phyloP scores from a whole-genome alignment of 2,113 vertebrate species.

The Gallinago jamesoni region DNA sequence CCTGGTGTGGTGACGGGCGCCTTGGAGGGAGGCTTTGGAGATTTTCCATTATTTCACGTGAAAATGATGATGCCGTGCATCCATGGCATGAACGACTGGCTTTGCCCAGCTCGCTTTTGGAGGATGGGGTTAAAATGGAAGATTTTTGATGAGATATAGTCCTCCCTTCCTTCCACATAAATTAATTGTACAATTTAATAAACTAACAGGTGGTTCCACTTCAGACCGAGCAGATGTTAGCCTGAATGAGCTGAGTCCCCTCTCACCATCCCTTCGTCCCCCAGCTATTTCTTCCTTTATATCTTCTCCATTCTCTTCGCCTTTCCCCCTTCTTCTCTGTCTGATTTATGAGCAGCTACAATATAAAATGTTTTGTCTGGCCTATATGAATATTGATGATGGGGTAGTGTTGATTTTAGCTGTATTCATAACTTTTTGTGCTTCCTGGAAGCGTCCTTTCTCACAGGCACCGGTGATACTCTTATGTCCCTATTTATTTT shows the following conservation, averaged over 20 bases:
- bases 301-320: conserved; percentile 47
- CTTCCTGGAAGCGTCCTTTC: conserved; percentile 45
- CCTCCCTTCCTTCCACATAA: conserved; percentile 70
- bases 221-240: conserved; percentile 76
- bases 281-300: conserved; percentile 64
- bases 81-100: background rate
- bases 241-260: conserved; percentile 66
- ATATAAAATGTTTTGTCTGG: conserved; percentile 63
- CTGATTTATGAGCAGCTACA: conserved; percentile 76
- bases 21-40: background rate
- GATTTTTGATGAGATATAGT: conserved; percentile 46
- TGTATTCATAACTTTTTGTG: conserved; percentile 39
- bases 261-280: conserved; percentile 51
- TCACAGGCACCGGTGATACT: background rate
- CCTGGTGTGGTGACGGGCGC: background rate
- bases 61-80: background rate
- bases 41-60: conserved; percentile 1
- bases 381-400: conserved; percentile 73
- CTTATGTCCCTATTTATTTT: background rate
- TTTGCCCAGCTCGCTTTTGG: background rate
- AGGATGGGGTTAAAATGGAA: conserved; percentile 18
- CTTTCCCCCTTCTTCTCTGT: background rate
- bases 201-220: conserved; percentile 82
- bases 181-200: conserved; percentile 79
- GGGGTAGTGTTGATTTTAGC: conserved; percentile 60